These are phyloP conservation scores for Myrmecophaga tridactyla DNA, from an alignment of 2,113 vertebrate species.

Conservation along the genomic window DNA sequence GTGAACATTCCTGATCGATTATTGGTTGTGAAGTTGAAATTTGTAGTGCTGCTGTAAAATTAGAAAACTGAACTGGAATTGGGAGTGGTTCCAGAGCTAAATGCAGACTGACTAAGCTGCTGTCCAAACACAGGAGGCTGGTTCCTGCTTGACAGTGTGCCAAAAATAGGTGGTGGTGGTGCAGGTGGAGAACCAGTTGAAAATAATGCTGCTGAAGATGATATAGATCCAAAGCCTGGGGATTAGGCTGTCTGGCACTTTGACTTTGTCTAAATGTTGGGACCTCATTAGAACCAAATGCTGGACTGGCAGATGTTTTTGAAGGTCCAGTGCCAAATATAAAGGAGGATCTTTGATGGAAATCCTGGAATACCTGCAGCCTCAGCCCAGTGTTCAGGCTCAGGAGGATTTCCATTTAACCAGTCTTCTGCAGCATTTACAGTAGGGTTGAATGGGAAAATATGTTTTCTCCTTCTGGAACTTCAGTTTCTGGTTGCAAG, in stretches of 20 bases:
- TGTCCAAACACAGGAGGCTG: conserved; percentile 90
- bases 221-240: conserved; percentile 88
- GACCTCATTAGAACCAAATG: conserved; percentile 88
- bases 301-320: conserved; percentile 75
- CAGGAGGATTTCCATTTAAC: too few species aligned
- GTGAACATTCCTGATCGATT: too few species aligned
- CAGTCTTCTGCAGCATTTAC: too few species aligned
- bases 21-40: too few species aligned
- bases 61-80: too few species aligned
- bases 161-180: conserved; percentile 84
- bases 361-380: too few species aligned
- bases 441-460: too few species aligned
- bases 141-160: conserved; percentile 86
- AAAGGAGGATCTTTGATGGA: conserved; percentile 88
- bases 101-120: conserved; percentile 85
- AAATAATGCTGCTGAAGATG: conserved; percentile 82
- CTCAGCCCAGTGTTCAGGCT: too few species aligned
- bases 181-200: conserved; percentile 82
- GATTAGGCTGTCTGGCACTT: conserved; percentile 79
- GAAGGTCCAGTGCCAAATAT: conserved; percentile 86
- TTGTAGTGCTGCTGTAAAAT: too few species aligned
- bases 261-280: conserved; percentile 89
- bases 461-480: too few species aligned
- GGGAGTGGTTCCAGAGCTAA: conserved; percentile 86
- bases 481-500: too few species aligned